Conservation (phyloP, 2,888 invertebrate genomes). For the Melanostoma mellinum region DNA sequence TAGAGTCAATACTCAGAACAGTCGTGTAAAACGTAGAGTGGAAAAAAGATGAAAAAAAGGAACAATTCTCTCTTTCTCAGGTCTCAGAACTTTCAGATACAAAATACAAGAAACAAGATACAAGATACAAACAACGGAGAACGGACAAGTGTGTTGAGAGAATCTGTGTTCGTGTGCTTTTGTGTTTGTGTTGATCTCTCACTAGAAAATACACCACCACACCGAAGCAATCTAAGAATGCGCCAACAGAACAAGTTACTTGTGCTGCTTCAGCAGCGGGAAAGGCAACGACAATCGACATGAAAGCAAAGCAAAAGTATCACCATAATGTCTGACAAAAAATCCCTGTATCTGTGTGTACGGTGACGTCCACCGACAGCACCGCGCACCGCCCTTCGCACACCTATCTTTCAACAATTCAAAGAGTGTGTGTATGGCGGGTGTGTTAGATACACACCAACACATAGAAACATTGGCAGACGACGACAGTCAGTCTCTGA, state of each 20-base stretch:
- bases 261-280: constrained; percentile 10
- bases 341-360: constrained; percentile 29
- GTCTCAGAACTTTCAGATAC: too few species aligned
- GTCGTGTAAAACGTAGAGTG: constrained; percentile 51
- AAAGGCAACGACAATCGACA: constrained; percentile 15
- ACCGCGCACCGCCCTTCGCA: constrained; percentile 4
- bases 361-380: constrained; percentile 11
- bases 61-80: constrained; percentile 27
- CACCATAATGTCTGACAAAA: constrained; percentile 35
- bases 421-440: constrained; percentile 35
- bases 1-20: neutral
- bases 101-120: too few species aligned
- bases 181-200: constrained; percentile 33
- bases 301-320: constrained; percentile 39
- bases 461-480: constrained; percentile 32
- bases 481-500: constrained; percentile 72
- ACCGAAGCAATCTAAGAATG: constrained; percentile 32
- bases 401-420: neutral
- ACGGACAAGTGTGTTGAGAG: constrained; percentile 22
- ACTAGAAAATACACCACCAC: constrained; percentile 77
- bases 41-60: constrained; percentile 12
- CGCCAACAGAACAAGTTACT: constrained; percentile 44
- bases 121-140: too few species aligned
- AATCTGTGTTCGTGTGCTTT: constrained; percentile 39
- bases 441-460: constrained; percentile 31